Conservation (phyloP, 2,888 invertebrate genomes). For the Leptopilina syphax region DNA sequence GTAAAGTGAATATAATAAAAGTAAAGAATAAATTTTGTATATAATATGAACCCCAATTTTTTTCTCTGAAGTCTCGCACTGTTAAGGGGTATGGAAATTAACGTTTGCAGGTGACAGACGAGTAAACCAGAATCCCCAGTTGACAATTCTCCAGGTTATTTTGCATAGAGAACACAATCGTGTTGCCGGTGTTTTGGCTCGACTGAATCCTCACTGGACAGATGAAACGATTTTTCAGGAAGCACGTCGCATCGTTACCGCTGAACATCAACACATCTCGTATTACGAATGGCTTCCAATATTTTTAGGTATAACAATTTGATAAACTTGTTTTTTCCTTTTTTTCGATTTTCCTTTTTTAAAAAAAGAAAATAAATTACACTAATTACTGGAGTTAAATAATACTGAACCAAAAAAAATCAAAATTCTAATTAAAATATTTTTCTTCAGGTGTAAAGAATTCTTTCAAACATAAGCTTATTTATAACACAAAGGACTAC, state of each 20-base stretch:
- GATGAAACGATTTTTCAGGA: slow-evolving; percentile 87
- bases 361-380: no score
- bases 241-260: slow-evolving; percentile 84
- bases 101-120: slow-evolving; percentile 83
- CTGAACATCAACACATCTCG: slow-evolving; percentile 87
- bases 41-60: no score
- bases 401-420: no score
- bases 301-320: slow-evolving; percentile 81
- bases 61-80: no score
- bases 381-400: no score
- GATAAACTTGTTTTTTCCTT: no score
- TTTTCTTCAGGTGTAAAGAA: background rate
- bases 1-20: no score
- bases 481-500: slow-evolving; percentile 71
- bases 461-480: background rate
- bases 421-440: no score
- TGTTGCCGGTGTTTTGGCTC: slow-evolving; percentile 81
- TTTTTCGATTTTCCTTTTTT: background rate
- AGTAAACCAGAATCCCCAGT: slow-evolving; percentile 87
- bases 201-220: slow-evolving; percentile 86
- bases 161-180: slow-evolving; percentile 90
- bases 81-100: background rate
- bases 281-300: slow-evolving; percentile 90
- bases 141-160: slow-evolving; percentile 85
- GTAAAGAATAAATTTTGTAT: no score